Evolutionary conservation across 2,888 invertebrate species (phyloP), one percentile per base, ranked within the genome.

Genomic region (Uloborus plumipes): DNA sequence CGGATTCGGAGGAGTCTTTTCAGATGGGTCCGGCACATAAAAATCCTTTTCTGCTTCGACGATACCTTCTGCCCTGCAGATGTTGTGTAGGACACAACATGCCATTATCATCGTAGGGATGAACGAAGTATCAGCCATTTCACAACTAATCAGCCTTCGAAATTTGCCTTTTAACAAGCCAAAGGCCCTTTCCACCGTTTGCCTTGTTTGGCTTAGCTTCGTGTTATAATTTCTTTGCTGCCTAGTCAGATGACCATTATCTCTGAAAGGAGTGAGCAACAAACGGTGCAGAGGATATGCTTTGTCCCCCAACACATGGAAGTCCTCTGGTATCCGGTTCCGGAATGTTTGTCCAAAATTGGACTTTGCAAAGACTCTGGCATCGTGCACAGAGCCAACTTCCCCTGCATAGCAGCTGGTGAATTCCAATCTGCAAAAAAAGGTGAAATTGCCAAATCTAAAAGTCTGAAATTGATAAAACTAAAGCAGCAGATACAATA

Each of bases 351-450:
- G 51, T 50, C 51, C 82, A 14, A 86, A 51, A 26, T 18, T 18
- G 20, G 82, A 82, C 61, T 85, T 85, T 50, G 76, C 49, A 39
- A 85, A 82, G 3, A 86, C 84, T 20, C 85, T 51, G n/a, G 85
- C 85, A 72, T 86, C 86, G 81, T 85, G 85, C 13, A 62, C 65
- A 66, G 77, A 82, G 18, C 86, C 86, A 22, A 84, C 85, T 70
- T 78, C 85, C 4, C 86, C 86, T 55, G 75, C 62, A 64, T 84
- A 85, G 14, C 66, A 55, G 69, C 82, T 47, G 20, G 59, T 83
- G 26, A 86, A 84, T 47, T n/a, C 18, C 58, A 58, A 58, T n/a
- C 58, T 58, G 18, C 4, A 58, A 22, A 58, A 58, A n/a, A 15
- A 58, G 20, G 1, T 11, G 13, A n/a, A 13, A 1, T 58, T 20